Conservation (phyloP, 2,888 invertebrate genomes). For the Drosophila helvetica region DNA sequence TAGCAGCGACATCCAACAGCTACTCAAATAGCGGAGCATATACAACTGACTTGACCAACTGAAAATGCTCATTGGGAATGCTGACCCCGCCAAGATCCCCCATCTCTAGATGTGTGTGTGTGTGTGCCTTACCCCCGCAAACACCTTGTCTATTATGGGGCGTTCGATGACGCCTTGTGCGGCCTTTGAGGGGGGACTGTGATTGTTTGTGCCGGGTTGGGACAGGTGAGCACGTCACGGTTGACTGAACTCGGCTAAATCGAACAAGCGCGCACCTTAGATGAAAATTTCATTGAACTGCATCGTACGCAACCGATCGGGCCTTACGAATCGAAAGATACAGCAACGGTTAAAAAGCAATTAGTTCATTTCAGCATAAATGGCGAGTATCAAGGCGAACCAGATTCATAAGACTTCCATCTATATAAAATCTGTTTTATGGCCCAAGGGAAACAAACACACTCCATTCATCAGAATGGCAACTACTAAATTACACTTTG, state of each 20-base stretch:
- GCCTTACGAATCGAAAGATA: constrained; percentile 13
- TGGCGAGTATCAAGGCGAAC: neutral
- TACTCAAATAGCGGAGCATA: constrained; percentile 20
- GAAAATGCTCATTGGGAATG: constrained; percentile 35
- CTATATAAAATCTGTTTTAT: neutral
- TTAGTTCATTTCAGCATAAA: constrained; percentile 1
- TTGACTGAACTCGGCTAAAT: constrained; percentile 67
- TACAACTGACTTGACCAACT: constrained; percentile 23
- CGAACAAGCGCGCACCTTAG: constrained; percentile 27
- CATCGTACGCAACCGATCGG: constrained; percentile 22
- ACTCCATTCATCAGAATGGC: no score
- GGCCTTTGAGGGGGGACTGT: constrained; percentile 7
- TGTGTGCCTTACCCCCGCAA: neutral
- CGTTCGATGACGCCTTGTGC: constrained; percentile 18
- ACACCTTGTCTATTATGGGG: neutral
- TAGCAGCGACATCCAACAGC: constrained; percentile 28
- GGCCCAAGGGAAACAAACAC: neutral
- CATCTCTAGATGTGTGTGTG: neutral
- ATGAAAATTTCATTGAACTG: constrained; percentile 64
- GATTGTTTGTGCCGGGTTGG: constrained; percentile 1
- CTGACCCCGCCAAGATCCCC: constrained; percentile 35
- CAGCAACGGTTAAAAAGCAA: neutral
- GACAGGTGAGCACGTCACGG: constrained; percentile 47
- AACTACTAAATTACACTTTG: no score
- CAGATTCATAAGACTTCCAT: neutral